Percentiles rank a stretch among this genome's conserved stretches.
Conservation (phyloP, 2,797 vertebrate species). For the Fundulus diaphanus region DNA sequence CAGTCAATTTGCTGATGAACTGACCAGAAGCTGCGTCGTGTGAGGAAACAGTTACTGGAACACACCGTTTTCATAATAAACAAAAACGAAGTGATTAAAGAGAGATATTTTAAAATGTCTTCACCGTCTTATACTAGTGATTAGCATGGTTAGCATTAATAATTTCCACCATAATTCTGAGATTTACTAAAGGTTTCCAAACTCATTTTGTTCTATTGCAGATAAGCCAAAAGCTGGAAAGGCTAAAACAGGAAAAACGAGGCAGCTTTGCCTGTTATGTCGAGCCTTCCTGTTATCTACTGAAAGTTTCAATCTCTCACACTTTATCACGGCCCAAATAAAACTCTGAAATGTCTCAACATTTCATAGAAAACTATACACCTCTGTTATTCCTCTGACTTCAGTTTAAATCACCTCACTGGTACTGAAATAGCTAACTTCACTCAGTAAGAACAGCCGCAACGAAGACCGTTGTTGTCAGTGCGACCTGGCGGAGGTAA, state of each 20-base stretch:
- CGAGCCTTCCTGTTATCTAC: background rate
- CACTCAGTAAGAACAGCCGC: background rate
- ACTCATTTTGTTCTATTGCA: background rate
- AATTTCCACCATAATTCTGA: no score
- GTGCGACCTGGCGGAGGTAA: background rate
- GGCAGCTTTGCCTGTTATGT: background rate
- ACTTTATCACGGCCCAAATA: background rate
- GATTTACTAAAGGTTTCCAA: background rate
- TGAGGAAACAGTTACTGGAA: background rate
- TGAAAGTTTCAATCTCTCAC: background rate
- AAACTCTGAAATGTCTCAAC: no score
- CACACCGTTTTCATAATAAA: background rate
- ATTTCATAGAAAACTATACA: background rate
- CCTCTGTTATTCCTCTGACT: no score
- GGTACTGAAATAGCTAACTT: background rate
- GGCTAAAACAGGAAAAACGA: no score
- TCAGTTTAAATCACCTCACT: no score
- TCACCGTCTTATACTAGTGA: no score
- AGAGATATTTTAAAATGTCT: background rate
- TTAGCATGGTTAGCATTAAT: no score
- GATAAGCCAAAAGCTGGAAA: background rate
- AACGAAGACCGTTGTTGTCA: background rate
- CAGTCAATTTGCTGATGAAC: background rate
- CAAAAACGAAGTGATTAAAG: background rate
- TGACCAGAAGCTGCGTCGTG: background rate